A percentile compares a stretch with the other conserved stretches of the same genome.
phyloP scores from a whole-genome alignment of 2,888 invertebrate species.

The Lydus trimaculatus region DNA sequence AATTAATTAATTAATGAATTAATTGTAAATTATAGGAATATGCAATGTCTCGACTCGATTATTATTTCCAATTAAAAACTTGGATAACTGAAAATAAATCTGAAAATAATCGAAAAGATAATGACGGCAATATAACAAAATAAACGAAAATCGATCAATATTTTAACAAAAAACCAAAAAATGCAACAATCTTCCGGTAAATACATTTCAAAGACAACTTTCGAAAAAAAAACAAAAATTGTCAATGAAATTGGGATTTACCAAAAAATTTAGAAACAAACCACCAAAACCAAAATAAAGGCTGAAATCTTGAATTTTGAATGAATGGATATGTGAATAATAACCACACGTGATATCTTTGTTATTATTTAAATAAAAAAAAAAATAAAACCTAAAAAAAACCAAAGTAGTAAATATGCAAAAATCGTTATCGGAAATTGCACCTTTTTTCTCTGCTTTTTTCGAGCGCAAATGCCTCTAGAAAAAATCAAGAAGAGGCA shows the following conservation, averaged over 20 bases:
- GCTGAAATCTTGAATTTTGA: not conserved
- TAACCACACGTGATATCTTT: too few relatives aligned
- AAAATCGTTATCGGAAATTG: too few relatives aligned
- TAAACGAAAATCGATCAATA: not conserved
- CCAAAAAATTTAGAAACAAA: not conserved
- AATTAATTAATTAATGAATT: not conserved
- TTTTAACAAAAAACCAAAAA: not conserved
- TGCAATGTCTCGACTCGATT: constrained; percentile 6
- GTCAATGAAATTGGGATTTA: constrained; percentile 1
- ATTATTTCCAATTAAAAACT: not conserved
- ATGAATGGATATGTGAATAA: too few relatives aligned
- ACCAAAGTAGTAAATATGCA: too few relatives aligned
- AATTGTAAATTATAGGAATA: constrained; percentile 1
- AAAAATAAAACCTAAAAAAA: too few relatives aligned
- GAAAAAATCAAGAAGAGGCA: too few relatives aligned
- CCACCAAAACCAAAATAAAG: not conserved
- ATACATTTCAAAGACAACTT: not conserved
- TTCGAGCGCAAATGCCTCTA: too few relatives aligned
- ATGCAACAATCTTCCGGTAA: not conserved
- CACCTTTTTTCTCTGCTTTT: too few relatives aligned
- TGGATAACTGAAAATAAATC: not conserved
- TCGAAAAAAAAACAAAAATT: not conserved
- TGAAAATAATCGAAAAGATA: not conserved
- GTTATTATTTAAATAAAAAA: too few relatives aligned
- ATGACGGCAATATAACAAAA: not conserved